Base-by-base conservation (phyloP, 2,888 invertebrate species). In the Patella pellucida region DNA sequence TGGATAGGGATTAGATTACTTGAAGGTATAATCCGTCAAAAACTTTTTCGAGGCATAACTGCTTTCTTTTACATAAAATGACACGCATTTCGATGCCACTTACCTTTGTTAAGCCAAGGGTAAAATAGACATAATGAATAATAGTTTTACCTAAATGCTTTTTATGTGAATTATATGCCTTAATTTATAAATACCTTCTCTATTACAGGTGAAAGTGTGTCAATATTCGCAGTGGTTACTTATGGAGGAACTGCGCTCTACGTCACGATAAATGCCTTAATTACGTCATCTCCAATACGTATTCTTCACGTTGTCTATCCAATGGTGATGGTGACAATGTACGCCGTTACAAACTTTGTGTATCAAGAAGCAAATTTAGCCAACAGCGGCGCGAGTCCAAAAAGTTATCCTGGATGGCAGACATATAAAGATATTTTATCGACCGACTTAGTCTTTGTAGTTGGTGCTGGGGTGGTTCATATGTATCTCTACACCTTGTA, bases 221-320 rank as follows among this genome's bases (percentile, higher is more conserved):
- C 62, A 12, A 62, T 62, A 62, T 62, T 62, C 23, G 19, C 62
- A 62, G 19, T 62, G 62, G 62, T 62, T 11, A 62, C 62, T 14
- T 62, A 62, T 62, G 62, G 62, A 23, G 62, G 62, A 19, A 62
- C 14, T 23, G 62, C 62, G 19, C 62, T 62, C 11, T 62, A 62
- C 23, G 23, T 23, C 23, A 62, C 23, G 2, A 23, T 62, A 19
- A 62, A 62, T 62, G 11, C 23, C 19, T 62, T 19, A 23, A 23
- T 62, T 11, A 23, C 23, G 12, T 19, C 62, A 62, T 19, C 62
- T 62, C 62, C 62, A 3, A 23, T 62, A 23, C 62, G 62, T 62
- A 62, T 62, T 14, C 23, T 23, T 62, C 62, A 62, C 23, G 14
- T 62, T 19, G 23, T 62, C 19, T 62, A 62, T 23, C 62, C 62